Conservation (phyloP, 2,888 invertebrate genomes). For the Reticulitermes lucifugus region DNA sequence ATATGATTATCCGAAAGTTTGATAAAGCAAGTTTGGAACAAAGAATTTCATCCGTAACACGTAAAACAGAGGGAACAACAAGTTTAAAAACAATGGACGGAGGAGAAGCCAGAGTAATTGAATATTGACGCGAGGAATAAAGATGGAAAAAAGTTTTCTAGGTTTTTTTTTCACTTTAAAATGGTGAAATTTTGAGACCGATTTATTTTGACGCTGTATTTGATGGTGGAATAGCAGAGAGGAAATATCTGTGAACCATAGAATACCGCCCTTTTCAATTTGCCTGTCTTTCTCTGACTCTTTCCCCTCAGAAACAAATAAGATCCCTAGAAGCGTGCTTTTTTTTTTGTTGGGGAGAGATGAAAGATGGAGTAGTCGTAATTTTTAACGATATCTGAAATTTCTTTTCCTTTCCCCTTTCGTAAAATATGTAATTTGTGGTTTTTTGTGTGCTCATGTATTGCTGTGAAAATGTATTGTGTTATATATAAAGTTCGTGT, state of each 20-base stretch:
- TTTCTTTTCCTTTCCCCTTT: conserved; percentile 13
- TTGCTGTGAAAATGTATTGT: neutral
- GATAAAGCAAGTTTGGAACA: neutral
- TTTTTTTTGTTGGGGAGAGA: neutral
- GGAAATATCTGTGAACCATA: conserved; percentile 39
- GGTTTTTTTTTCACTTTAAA: neutral
- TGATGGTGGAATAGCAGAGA: neutral
- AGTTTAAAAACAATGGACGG: conserved; percentile 34
- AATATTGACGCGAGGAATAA: conserved; percentile 28
- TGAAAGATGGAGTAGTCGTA: conserved; percentile 35
- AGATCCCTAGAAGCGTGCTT: conserved; percentile 4
- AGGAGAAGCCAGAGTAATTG: conserved; percentile 20
- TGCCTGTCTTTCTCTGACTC: conserved; percentile 27
- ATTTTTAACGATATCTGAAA: conserved; percentile 37
- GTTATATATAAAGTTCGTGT: neutral
- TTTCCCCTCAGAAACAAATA: conserved; percentile 43
- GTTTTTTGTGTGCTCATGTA: neutral
- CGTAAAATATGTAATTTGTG: conserved; percentile 33
- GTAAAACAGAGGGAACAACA: neutral
- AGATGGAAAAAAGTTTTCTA: conserved; percentile 28
- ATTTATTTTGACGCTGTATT: neutral
- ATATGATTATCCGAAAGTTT: neutral
- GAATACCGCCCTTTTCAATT: conserved; percentile 31
- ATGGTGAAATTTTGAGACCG: neutral
- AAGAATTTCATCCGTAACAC: neutral